Evolutionary conservation across 2,113 vertebrate species (phyloP).

Genomic region (Aviceda subcristata): DNA sequence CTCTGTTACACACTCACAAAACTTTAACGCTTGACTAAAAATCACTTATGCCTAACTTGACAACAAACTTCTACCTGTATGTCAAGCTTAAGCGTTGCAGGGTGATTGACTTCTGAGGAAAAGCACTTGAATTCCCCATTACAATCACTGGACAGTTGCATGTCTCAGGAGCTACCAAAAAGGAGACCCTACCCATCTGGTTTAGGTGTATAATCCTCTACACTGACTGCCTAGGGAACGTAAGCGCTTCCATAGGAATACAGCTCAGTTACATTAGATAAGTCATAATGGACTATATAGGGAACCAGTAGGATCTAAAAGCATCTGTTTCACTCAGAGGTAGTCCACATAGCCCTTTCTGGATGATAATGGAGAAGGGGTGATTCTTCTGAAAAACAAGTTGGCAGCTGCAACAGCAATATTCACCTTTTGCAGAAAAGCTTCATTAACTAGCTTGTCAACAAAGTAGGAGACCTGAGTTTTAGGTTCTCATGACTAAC

Average conservation of each 20-base stretch:
- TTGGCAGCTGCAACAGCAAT: neutral
- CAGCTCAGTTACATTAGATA: neutral
- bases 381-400: neutral
- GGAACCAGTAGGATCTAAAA: neutral
- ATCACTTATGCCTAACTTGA: neutral
- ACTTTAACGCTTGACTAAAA: neutral
- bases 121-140: neutral
- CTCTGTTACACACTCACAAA: neutral
- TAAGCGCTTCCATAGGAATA: neutral
- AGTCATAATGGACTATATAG: neutral
- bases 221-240: fast-evolving
- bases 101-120: neutral
- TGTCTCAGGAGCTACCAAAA: neutral
- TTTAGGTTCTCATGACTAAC: neutral
- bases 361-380: neutral
- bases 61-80: neutral
- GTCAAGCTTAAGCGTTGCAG: neutral
- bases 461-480: neutral
- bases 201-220: neutral
- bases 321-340: neutral
- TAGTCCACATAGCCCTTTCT: neutral
- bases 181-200: neutral
- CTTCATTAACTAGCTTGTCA: neutral
- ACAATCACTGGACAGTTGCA: neutral
- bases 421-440: neutral